A percentile compares a stretch with the other conserved stretches of the same genome.
phyloP scores from a whole-genome alignment of 1,140 invertebrate species.

The Drosophila sproati region DNA sequence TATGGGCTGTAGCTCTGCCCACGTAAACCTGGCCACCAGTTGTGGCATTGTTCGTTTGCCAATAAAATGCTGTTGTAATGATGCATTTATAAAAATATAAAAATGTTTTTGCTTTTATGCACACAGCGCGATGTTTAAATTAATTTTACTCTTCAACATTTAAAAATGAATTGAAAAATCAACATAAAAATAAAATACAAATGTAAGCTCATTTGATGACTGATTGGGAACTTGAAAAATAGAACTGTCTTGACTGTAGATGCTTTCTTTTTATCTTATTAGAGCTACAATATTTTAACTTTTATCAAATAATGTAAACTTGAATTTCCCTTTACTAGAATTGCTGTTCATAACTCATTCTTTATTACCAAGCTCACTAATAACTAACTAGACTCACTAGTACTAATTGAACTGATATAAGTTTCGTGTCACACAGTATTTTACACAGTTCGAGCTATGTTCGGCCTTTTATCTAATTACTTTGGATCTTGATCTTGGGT shows the following conservation, averaged over 20 bases:
- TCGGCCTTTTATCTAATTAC: conserved; percentile 21
- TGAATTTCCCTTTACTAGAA: no score
- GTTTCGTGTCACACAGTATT: background rate
- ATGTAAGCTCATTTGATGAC: conserved; percentile 2
- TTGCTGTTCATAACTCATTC: no score
- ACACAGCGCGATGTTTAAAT: conserved; percentile 65
- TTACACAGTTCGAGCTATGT: background rate
- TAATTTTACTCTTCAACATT: conserved; percentile 53
- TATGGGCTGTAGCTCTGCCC: conserved; percentile 51
- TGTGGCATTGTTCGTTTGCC: conserved; percentile 44
- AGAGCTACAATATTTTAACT: no score
- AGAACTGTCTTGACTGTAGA: background rate
- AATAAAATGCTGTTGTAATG: conserved; percentile 73
- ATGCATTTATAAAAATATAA: conserved; percentile 80
- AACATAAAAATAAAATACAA: conserved; percentile 8
- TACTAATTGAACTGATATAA: conserved; percentile 12
- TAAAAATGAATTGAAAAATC: conserved; percentile 39
- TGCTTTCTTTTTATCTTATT: no score
- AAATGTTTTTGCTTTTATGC: conserved; percentile 44
- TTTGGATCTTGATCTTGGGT: background rate
- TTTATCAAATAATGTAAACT: no score
- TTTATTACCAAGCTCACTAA: no score
- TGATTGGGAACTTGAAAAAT: background rate
- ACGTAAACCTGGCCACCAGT: conserved; percentile 32
- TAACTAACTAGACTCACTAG: background rate